Evolutionary conservation across 1,140 invertebrate species (phyloP), one percentile per base, ranked within the genome.

Genomic region (Chironomus striatipennis): DNA sequence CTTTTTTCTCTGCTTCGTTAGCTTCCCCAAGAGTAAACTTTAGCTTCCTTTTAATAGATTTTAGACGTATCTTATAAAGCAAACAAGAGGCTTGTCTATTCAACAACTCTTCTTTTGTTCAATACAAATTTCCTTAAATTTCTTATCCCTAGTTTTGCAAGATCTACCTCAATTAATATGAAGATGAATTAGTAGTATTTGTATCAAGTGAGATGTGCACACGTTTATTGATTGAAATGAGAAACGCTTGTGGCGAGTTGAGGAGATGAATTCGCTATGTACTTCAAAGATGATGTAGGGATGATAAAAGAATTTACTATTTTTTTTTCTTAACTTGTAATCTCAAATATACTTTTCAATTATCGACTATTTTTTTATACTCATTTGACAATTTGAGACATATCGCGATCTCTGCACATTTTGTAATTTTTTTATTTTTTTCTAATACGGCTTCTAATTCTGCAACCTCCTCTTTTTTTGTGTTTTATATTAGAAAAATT

Each of bases 351-450:
- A 57, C n/a, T 57, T 15, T 57, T 57, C 47, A 12, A 57, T 57
- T 57, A 57, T 57, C 47, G 47, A 57, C 12, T 15, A n/a, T n/a
- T 57, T 70, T 70, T 67, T 67, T 17, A 18, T 18, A 18, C n/a
- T 70, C 18, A 70, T 70, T 70, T 70, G 9, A 70, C 65, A 70
- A 70, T 21, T 20, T 70, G 82, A 80, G 77, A 80, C 81, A 82
- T 82, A 82, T 82, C 81, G 79, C 81, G 81, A 82, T 82, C 81
- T 82, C 81, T 82, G 81, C 81, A 82, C 81, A 82, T 82, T 82
- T 81, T 82, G 78, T 77, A 70, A 57, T 7, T 57, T 57, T n/a
- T 17, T 70, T 18, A 70, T 70, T 70, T 21, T 17, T 20, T 21
- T 70, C 18, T 18, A 17, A 18, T 20, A 70, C 7, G 20, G 18